phyloP scores from a whole-genome alignment of 1,140 invertebrate genomes.

The Solenopsis invicta region DNA sequence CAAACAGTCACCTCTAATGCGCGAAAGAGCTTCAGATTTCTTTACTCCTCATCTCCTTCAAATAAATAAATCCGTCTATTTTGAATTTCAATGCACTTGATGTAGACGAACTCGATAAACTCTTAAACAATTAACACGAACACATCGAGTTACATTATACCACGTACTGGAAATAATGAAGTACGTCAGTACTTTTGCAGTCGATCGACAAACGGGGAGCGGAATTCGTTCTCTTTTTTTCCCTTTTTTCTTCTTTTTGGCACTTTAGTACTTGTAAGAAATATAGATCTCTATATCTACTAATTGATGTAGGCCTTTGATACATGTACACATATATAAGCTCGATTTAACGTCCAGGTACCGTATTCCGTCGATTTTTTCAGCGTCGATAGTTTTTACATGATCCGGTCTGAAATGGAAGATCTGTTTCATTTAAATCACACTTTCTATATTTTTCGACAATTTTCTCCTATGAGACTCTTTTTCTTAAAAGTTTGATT shows the following conservation, averaged over 20 bases:
- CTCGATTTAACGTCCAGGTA: constrained; percentile 72
- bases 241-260: constrained; percentile 55
- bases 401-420: neutral
- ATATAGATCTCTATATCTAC: constrained; percentile 60
- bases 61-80: constrained; percentile 38
- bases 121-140: constrained; percentile 64
- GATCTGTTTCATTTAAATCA: constrained; percentile 1
- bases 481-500: neutral
- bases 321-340: constrained; percentile 65
- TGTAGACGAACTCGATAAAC: constrained; percentile 17
- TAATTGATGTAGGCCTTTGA: constrained; percentile 69
- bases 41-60: neutral
- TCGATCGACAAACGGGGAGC: constrained; percentile 51
- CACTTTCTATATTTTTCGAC: neutral
- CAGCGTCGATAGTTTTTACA: neutral
- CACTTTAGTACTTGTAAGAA: constrained; percentile 61
- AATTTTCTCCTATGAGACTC: neutral
- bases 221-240: constrained; percentile 19
- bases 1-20: constrained; percentile 18
- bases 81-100: neutral
- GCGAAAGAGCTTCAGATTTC: neutral
- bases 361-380: constrained; percentile 34
- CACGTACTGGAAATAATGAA: constrained; percentile 53
- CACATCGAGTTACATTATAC: constrained; percentile 65
- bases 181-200: constrained; percentile 46